Evolutionary conservation across 2,113 vertebrate genomes (phyloP), one percentile per base, ranked within the genome.

Genomic region (Rhinogobius similis): DNA sequence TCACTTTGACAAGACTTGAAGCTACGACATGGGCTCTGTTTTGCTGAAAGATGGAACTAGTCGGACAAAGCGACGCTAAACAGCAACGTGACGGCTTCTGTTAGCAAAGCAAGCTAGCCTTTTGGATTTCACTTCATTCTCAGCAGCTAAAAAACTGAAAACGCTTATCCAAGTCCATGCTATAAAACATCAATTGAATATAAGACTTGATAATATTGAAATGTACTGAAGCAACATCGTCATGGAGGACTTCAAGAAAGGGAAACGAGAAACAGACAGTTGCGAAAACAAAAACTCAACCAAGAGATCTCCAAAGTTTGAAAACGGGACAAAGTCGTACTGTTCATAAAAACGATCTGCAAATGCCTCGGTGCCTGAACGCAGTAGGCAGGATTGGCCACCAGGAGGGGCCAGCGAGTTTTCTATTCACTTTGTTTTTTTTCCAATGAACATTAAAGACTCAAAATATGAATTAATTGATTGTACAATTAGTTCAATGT

Each of bases 281-380:
- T 20, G 32, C 62, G 23, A 53, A 11, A 9, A 13, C 24, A 38
- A 36, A 38, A 43, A 24, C 10, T 76, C 62, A 48, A 62, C 72
- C 61, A 38, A 39, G 67, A 14, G 39, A 16, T 63, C 69, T 14
- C 4, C 43, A 1, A 55, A 72, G 44, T 68, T 63, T 29, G 14
- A 2, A 38, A 66, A 48, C 62, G 73, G 72, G 72, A 58, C 50
- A 67, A 16, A 4, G 70, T 52, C 46, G 81, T 70, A 76, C 69
- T 82, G 85, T 82, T 76, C 48, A 83, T 82, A 81, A n/a, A n/a
- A n/a, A 61, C 85, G 84, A 77, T 85, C 89, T 76, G 81, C 76
- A 83, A 85, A 82, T 67, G 79, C 82, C 88, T 74, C 58, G 84
- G 79, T 85, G 78, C 87, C 82, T 88, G 89, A 77, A 86, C 78